Evolutionary conservation across 2,113 vertebrate species (phyloP).

Genomic region (Oncorhynchus gorbuscha): DNA sequence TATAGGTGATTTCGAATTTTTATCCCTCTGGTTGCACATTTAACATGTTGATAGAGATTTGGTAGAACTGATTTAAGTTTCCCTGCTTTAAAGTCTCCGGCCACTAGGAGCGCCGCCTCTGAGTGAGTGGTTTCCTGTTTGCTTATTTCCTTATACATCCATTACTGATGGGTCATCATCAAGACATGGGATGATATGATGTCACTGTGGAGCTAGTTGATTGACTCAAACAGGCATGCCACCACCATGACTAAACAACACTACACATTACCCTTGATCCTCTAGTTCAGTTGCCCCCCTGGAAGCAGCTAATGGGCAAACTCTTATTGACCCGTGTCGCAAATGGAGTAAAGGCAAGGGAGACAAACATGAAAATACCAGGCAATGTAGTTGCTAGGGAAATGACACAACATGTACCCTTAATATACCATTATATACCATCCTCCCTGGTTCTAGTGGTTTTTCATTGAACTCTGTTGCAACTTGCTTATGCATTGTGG

Average conservation of each 20-base stretch:
- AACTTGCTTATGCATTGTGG: background rate
- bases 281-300: too few species aligned
- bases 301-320: background rate
- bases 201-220: background rate
- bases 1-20: too few species aligned
- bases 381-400: background rate
- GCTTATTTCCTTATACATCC: background rate
- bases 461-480: background rate
- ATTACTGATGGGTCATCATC: background rate
- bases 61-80: too few species aligned
- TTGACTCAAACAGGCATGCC: background rate
- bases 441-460: background rate
- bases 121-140: too few species aligned
- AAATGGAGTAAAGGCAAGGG: background rate
- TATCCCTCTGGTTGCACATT: too few species aligned
- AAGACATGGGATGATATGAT: background rate
- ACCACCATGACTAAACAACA: conserved; percentile 1
- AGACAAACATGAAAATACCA: background rate
- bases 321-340: background rate
- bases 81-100: too few species aligned
- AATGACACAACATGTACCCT: background rate
- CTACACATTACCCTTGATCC: too few species aligned
- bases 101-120: too few species aligned
- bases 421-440: background rate
- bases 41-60: too few species aligned